A percentile compares a stretch with the other conserved stretches of the same genome.
phyloP scores from a whole-genome alignment of 2,888 invertebrate genomes.

The Lysandra coridon region DNA sequence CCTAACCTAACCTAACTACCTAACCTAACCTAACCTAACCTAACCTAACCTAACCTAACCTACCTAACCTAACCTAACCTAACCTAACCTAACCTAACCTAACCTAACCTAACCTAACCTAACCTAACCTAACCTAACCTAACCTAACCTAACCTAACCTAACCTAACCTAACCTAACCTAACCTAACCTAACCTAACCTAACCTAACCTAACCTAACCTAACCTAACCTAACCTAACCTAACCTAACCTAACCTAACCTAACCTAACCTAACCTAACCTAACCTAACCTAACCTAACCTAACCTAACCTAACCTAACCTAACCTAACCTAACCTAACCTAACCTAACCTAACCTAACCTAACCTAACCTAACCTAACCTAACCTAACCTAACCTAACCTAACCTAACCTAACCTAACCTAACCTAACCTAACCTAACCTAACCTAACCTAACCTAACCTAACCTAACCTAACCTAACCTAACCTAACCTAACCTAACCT shows the following conservation, averaged over 20 bases:
- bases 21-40: no score
- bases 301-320: constrained; percentile 39
- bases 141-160: constrained; percentile 36
- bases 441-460: no score
- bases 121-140: constrained; percentile 35
- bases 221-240: constrained; percentile 39
- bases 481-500: no score
- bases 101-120: constrained; percentile 34
- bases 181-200: constrained; percentile 36
- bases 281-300: constrained; percentile 41
- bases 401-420: constrained; percentile 35
- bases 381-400: constrained; percentile 35
- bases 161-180: constrained; percentile 37
- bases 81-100: constrained; percentile 37
- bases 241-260: constrained; percentile 40
- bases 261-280: constrained; percentile 40
- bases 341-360: constrained; percentile 35
- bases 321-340: constrained; percentile 31
- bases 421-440: no score
- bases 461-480: no score
- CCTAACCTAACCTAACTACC: constrained; percentile 32
- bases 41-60: no score
- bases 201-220: constrained; percentile 36
- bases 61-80: constrained; percentile 35
- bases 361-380: constrained; percentile 35